These are phyloP conservation scores for Sitophilus oryzae DNA, from an alignment of 1,140 invertebrate genomes.

Conservation along the genomic window DNA sequence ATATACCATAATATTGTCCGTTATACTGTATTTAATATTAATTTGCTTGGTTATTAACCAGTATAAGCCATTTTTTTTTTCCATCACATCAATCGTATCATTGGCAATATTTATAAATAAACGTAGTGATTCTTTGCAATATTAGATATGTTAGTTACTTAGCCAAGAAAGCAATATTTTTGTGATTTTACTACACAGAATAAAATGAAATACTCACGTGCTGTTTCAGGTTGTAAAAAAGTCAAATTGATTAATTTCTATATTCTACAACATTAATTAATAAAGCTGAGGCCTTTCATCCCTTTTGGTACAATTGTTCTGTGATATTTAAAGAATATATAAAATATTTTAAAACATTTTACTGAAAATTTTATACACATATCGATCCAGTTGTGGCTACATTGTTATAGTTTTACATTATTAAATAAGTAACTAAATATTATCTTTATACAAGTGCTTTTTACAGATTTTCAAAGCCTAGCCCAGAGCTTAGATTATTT, in stretches of 20 bases:
- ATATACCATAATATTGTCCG: background rate
- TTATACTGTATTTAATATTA: background rate
- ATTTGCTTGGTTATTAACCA: background rate
- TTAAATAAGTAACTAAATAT: constrained; percentile 1
- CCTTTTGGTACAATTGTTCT: background rate
- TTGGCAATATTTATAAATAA: background rate
- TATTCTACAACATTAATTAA: background rate
- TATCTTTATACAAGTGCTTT: background rate
- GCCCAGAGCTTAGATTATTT: background rate
- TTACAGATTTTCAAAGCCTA: background rate
- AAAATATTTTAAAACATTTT: constrained; percentile 3
- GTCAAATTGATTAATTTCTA: too few relatives aligned
- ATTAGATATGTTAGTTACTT: background rate
- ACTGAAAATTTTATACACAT: constrained; percentile 1
- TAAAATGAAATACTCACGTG: background rate
- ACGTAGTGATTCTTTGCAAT: background rate
- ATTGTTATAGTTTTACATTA: background rate
- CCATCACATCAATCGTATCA: background rate
- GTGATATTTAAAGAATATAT: constrained; percentile 7
- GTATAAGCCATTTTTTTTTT: too few relatives aligned
- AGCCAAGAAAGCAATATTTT: background rate
- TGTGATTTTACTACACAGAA: background rate
- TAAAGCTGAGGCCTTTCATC: background rate
- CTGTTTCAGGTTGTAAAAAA: too few relatives aligned
- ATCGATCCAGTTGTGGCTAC: too few relatives aligned